These are phyloP conservation scores for Odontesthes bonariensis DNA, from an alignment of 2,113 vertebrate genomes.

Conservation along the genomic window DNA sequence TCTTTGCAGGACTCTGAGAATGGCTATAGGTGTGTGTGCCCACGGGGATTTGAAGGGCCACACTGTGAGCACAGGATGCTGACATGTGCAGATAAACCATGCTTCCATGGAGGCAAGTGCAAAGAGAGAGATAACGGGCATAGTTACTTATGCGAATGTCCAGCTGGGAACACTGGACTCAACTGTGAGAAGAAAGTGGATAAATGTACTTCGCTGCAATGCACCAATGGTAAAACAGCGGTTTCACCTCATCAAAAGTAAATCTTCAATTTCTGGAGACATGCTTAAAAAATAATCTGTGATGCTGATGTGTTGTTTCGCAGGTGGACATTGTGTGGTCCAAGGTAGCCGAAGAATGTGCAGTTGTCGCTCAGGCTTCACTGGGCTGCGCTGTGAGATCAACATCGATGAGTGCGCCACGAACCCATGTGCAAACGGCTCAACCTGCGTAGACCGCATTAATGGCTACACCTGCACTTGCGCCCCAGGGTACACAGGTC, in stretches of 20 bases:
- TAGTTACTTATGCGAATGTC: conserved; percentile 91
- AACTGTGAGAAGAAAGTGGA: conserved; percentile 98
- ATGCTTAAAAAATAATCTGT: neutral
- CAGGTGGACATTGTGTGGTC: conserved; percentile 91
- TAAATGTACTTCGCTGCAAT: conserved; percentile 92
- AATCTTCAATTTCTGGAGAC: neutral
- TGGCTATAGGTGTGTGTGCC: conserved; percentile 90
- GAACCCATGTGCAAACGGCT: conserved; percentile 91
- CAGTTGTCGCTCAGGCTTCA: conserved; percentile 93
- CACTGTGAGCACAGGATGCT: conserved; percentile 91
- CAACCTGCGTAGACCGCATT: conserved; percentile 91
- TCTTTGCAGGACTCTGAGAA: conserved; percentile 88
- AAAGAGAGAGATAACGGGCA: conserved; percentile 88
- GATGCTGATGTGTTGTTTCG: conserved; percentile 15
- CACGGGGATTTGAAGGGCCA: conserved; percentile 90
- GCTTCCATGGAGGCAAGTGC: conserved; percentile 93
- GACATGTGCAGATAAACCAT: conserved; percentile 92
- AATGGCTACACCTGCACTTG: conserved; percentile 93
- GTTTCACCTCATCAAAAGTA: neutral
- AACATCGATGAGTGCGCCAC: conserved; percentile 90
- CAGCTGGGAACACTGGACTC: conserved; percentile 91
- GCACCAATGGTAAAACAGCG: conserved; percentile 89
- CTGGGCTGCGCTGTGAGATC: conserved; percentile 90
- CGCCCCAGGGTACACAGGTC: conserved; percentile 90
- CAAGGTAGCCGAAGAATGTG: conserved; percentile 88